phyloP scores from a whole-genome alignment of 2,888 invertebrate genomes.

The Ochropacha duplaris region DNA sequence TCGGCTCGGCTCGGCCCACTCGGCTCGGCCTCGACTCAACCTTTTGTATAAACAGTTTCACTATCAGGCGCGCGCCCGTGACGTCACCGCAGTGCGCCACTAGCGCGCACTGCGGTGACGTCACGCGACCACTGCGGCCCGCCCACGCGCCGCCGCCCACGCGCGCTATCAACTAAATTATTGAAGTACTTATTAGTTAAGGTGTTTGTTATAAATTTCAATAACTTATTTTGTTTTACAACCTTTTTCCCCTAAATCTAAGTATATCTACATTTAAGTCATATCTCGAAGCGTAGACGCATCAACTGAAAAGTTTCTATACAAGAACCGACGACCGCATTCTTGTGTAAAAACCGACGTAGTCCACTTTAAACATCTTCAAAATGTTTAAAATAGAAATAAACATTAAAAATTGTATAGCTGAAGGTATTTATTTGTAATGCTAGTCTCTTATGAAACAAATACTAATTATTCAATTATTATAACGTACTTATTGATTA shows the following conservation, averaged over 20 bases:
- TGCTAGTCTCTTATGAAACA: slow-evolving; percentile 83
- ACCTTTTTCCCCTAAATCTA: slow-evolving; percentile 80
- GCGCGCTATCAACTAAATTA: slow-evolving; percentile 67
- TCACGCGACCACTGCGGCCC: slow-evolving; percentile 32
- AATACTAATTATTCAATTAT: slow-evolving; percentile 83
- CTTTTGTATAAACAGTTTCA: background rate
- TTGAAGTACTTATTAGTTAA: slow-evolving; percentile 81
- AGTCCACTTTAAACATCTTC: slow-evolving; percentile 80
- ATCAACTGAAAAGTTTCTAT: slow-evolving; percentile 66
- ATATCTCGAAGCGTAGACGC: slow-evolving; percentile 81
- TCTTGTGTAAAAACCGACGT: slow-evolving; percentile 73
- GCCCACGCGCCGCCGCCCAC: slow-evolving; percentile 38
- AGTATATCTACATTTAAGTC: slow-evolving; percentile 81
- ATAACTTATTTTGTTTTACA: slow-evolving; percentile 80
- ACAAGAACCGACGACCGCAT: slow-evolving; percentile 60
- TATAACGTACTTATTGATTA: slow-evolving; percentile 83
- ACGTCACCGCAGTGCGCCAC: background rate
- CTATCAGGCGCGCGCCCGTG: background rate
- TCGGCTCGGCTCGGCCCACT: slow-evolving; percentile 15
- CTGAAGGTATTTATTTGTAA: slow-evolving; percentile 83
- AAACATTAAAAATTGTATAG: slow-evolving; percentile 81
- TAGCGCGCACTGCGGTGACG: background rate
- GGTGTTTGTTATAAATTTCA: slow-evolving; percentile 83
- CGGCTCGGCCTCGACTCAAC: slow-evolving; percentile 34
- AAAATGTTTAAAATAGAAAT: slow-evolving; percentile 80